Base-by-base conservation (phyloP, 2,888 invertebrate genomes). In the Drosophila helvetica region DNA sequence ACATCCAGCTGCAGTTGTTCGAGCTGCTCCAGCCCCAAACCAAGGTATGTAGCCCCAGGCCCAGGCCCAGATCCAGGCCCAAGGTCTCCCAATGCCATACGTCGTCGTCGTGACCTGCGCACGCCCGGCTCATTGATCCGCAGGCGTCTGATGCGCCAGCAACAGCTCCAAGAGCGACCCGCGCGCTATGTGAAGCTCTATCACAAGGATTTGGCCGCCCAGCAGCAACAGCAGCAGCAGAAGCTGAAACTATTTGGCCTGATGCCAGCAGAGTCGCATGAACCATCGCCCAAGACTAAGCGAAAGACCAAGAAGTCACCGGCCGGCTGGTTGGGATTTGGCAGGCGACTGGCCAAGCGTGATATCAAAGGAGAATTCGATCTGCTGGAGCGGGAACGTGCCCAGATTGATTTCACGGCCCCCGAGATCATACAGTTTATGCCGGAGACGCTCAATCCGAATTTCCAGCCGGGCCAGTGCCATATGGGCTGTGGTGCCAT, bases 291-390 rank as follows among this genome's bases (percentile, higher is more conserved):
- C 8, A 68, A 77, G 25, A 6, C 53, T 45, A 88, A 89, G 63
- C 75, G 86, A 1, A 88, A 88, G 63, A 67, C 71, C 1, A 88
- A 78, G 59, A 90, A 80, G 54, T 30, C 57, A 8, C 65, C 61
- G 3, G 45, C 71, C 0, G 22, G 54, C 19, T 80, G 77, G 70
- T 25, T 33, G 27, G 71, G 71, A 2, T 12, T 55, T n/a, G 71
- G 66, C 0, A 79, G 78, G 15, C 85, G 79, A 12, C 25, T 88
- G 10, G 75, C 68, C 3, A 90, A 90, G 66, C 91, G 91, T 7
- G 91, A 91, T 61, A 91, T 91, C 15, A 91, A 91, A 69, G 91
- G 90, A 57, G 91, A 91, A 65, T 91, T 84, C 65, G 91, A 91
- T 79, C 71, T 90, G 25, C 65, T 91, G 52, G 89, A 91, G 74